A percentile compares a stretch with the other conserved stretches of the same genome.
Conservation (phyloP, 92 coral and sea anemone species). For the Desmophyllum pertusum region DNA sequence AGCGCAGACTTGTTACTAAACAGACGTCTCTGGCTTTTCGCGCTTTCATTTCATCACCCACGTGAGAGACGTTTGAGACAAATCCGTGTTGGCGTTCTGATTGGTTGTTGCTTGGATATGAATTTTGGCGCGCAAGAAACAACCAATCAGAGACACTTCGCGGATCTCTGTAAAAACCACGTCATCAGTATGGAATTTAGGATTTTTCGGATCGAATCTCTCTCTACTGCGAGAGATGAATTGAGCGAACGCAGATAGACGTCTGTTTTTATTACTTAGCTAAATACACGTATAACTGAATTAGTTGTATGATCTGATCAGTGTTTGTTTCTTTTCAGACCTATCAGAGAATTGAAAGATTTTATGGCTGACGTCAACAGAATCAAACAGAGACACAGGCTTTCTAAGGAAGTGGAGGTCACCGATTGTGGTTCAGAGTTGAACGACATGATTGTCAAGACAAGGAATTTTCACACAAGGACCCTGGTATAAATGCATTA, state of each 20-base stretch:
- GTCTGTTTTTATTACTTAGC: neutral
- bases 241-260: neutral
- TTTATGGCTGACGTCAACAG: conserved; percentile 10
- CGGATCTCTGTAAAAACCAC: no score
- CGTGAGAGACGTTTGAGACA: no score
- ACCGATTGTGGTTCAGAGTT: conserved; percentile 20
- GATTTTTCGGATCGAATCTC: no score
- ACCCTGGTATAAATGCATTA: conserved; percentile 86
- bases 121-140: no score
- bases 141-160: no score
- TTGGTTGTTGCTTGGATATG: no score
- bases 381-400: neutral
- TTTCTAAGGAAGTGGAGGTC: neutral
- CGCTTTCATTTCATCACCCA: no score
- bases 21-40: no score
- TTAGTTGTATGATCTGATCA: neutral
- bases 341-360: neutral
- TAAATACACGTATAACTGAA: neutral
- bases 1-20: no score
- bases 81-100: no score
- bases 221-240: neutral
- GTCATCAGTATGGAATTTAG: no score
- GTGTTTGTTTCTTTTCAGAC: neutral
- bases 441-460: conserved; percentile 60
- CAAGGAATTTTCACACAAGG: conserved; percentile 66